These are phyloP conservation scores for Hydropsyche betteni DNA, from an alignment of 2,888 invertebrate genomes.

Conservation along the genomic window DNA sequence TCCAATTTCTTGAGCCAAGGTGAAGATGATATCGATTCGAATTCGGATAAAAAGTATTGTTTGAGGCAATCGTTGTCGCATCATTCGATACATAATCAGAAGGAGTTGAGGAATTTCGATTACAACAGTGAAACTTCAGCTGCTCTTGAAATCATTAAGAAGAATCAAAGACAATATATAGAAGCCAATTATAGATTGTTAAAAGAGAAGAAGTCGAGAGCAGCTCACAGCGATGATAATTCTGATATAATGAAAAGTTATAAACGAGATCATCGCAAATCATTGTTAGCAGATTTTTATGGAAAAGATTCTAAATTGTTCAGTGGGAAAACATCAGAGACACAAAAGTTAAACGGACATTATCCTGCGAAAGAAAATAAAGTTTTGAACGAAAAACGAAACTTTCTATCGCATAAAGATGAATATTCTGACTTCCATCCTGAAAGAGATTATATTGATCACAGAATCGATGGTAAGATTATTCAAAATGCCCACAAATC, in stretches of 20 bases:
- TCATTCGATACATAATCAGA: constrained; percentile 58
- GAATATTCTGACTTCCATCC: constrained; percentile 65
- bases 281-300: constrained; percentile 46
- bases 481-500: constrained; percentile 67
- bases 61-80: constrained; percentile 63
- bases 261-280: constrained; percentile 48
- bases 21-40: constrained; percentile 53
- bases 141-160: constrained; percentile 67
- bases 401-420: constrained; percentile 55
- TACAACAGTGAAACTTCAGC: constrained; percentile 71
- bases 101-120: constrained; percentile 60
- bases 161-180: constrained; percentile 67
- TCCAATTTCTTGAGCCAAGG: constrained; percentile 64
- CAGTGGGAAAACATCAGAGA: constrained; percentile 34
- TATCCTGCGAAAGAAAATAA: constrained; percentile 10
- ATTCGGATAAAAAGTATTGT: constrained; percentile 55
- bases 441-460: constrained; percentile 63
- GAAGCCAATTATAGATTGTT: constrained; percentile 62
- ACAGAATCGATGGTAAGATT: constrained; percentile 65
- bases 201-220: constrained; percentile 57
- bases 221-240: constrained; percentile 52
- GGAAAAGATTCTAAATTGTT: constrained; percentile 42
- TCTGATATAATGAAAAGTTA: constrained; percentile 47
- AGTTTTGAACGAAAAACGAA: constrained; percentile 42
- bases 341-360: constrained; percentile 31